A percentile compares a stretch with the other conserved stretches of the same genome.
These are phyloP conservation scores for Microcebus lehilahytsara DNA, from an alignment of 2,113 vertebrate genomes.

Conservation along the genomic window DNA sequence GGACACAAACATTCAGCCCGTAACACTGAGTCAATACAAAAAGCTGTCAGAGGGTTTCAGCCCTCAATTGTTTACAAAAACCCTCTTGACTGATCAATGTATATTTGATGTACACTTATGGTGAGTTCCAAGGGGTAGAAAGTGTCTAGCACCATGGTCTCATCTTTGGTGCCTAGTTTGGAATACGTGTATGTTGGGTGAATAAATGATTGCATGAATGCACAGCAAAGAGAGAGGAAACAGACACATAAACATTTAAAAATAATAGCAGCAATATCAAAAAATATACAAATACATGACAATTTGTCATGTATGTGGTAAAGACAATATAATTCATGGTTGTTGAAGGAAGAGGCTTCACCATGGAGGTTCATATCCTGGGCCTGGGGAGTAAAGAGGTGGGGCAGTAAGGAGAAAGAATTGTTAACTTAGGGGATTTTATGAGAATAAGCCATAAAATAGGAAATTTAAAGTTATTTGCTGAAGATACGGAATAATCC, in stretches of 20 bases:
- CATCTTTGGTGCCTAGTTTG: not conserved
- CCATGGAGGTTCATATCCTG: not conserved
- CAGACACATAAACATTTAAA: not conserved
- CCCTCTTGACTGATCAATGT: not conserved
- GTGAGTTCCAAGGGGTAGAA: not conserved
- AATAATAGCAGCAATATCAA: not conserved
- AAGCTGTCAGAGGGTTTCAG: not conserved
- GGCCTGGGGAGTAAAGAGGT: not conserved
- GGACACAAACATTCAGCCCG: not conserved
- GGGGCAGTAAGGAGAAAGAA: not conserved
- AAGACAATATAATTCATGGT: not conserved
- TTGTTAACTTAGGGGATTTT: not conserved
- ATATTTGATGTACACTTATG: not conserved
- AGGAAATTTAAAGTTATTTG: not conserved
- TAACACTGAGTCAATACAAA: not conserved
- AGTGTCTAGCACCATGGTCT: not conserved
- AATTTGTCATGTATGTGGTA: not conserved
- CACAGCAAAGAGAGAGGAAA: not conserved
- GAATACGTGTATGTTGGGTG: not conserved
- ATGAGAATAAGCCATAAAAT: not conserved
- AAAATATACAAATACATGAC: not conserved
- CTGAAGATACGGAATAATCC: not conserved
- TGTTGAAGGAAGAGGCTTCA: not conserved
- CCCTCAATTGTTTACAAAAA: not conserved
- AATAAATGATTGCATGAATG: not conserved